Percentiles rank a stretch among this genome's conserved stretches.
Evolutionary conservation across 2,888 invertebrate genomes (phyloP).

Genomic region (Scelioninae gen. 1): DNA sequence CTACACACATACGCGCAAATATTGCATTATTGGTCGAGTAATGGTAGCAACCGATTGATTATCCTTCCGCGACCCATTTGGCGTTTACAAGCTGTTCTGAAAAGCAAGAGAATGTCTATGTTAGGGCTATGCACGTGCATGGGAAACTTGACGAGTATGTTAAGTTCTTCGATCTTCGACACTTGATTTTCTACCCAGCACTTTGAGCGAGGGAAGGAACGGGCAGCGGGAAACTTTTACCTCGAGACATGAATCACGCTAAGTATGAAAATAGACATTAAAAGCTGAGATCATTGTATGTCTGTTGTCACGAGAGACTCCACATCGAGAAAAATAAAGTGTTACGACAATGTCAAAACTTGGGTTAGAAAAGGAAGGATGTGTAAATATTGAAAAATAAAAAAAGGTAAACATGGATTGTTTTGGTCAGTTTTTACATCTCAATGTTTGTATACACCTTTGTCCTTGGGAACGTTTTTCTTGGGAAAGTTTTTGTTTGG

Average conservation of each 20-base stretch:
- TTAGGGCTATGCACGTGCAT: slow-evolving; percentile 71
- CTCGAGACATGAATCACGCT: slow-evolving; percentile 51
- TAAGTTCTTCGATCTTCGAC: slow-evolving; percentile 57
- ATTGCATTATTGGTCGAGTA: slow-evolving; percentile 70
- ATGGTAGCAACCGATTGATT: slow-evolving; percentile 75
- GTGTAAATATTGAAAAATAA: no score
- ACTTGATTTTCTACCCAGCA: slow-evolving; percentile 67
- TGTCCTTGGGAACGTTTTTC: no score
- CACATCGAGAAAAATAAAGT: no score
- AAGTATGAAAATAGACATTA: slow-evolving; percentile 36
- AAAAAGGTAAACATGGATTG: no score
- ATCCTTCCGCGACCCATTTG: slow-evolving; percentile 77
- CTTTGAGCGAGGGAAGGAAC: slow-evolving; percentile 68
- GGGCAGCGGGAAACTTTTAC: slow-evolving; percentile 71
- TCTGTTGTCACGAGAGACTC: slow-evolving; percentile 5
- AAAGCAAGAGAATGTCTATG: slow-evolving; percentile 76
- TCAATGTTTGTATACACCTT: no score
- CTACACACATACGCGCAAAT: slow-evolving; percentile 62
- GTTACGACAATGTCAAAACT: no score
- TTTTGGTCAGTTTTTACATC: no score
- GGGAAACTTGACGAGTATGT: slow-evolving; percentile 54
- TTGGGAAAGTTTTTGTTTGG: no score
- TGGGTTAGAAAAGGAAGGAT: no score
- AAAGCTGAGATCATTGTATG: slow-evolving; percentile 7
- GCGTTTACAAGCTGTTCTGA: slow-evolving; percentile 81